phyloP scores from a whole-genome alignment of 1,140 invertebrate species.

The Lucilia cuprina region DNA sequence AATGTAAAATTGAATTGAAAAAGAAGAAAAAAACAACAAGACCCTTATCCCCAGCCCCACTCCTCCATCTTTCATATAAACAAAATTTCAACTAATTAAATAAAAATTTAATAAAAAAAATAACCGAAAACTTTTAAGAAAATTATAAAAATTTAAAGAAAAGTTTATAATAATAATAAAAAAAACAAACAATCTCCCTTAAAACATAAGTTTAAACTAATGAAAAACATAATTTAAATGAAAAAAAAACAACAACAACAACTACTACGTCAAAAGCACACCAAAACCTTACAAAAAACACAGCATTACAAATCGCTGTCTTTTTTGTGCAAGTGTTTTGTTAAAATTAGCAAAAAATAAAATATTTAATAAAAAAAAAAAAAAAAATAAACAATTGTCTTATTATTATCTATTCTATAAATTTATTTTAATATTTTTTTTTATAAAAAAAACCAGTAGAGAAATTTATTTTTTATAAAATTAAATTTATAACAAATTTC shows the following conservation, averaged over 20 bases:
- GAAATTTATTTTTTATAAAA: no score
- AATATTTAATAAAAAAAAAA: no score
- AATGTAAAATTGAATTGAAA: conserved; percentile 5
- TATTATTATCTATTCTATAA: background rate
- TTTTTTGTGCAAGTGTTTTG: conserved; percentile 1
- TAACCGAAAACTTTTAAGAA: background rate
- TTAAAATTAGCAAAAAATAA: background rate
- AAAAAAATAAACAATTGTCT: no score
- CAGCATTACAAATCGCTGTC: background rate
- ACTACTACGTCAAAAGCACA: background rate
- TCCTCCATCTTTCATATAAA: background rate
- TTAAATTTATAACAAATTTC: no score
- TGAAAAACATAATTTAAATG: background rate
- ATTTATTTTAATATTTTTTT: no score
- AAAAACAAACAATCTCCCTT: background rate
- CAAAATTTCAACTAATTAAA: background rate
- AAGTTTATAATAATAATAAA: background rate
- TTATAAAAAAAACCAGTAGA: no score
- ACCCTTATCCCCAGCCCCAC: no score
- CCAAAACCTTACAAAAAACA: conserved; percentile 1
- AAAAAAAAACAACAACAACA: no score
- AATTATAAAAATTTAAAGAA: conserved; percentile 3
- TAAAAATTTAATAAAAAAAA: background rate
- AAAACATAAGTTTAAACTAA: conserved; percentile 10
- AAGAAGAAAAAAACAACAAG: background rate